phyloP scores from a whole-genome alignment of 1,140 invertebrate genomes.

The Neuroterus valhalla region DNA sequence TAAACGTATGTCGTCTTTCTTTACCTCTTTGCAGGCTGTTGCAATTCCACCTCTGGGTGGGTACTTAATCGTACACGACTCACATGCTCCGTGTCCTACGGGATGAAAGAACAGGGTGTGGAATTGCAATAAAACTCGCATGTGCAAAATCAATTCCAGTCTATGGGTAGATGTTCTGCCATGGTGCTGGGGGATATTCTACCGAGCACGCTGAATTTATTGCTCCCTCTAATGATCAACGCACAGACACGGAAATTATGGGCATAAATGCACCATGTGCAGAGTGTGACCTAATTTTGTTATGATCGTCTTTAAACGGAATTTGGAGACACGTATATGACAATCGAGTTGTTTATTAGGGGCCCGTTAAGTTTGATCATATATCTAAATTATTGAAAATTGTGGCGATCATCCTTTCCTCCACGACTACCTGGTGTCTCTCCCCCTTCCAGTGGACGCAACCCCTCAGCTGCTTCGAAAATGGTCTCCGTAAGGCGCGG shows the following conservation, averaged over 20 bases:
- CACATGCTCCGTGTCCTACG: neutral
- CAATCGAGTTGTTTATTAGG: too few relatives aligned
- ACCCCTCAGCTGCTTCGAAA: too few relatives aligned
- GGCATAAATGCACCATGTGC: neutral
- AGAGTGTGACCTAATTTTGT: too few relatives aligned
- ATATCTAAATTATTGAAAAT: too few relatives aligned
- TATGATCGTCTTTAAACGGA: too few relatives aligned
- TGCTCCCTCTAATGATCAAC: neutral
- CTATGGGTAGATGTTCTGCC: constrained; percentile 40
- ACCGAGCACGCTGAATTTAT: constrained; percentile 18
- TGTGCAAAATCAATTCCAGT: constrained; percentile 49
- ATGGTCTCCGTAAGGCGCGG: too few relatives aligned
- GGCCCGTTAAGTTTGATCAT: too few relatives aligned
- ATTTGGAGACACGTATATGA: too few relatives aligned
- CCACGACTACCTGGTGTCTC: too few relatives aligned
- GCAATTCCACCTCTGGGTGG: constrained; percentile 23
- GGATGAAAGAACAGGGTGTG: constrained; percentile 32
- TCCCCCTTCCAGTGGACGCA: too few relatives aligned
- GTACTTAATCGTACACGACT: constrained; percentile 18
- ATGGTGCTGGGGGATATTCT: constrained; percentile 33
- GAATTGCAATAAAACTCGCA: constrained; percentile 43
- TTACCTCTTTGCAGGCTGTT: neutral
- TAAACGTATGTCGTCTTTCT: constrained; percentile 9
- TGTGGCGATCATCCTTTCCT: too few relatives aligned
- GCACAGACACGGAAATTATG: neutral